Evolutionary conservation across 2,113 vertebrate genomes (phyloP).

Genomic region (Pimephales promelas): DNA sequence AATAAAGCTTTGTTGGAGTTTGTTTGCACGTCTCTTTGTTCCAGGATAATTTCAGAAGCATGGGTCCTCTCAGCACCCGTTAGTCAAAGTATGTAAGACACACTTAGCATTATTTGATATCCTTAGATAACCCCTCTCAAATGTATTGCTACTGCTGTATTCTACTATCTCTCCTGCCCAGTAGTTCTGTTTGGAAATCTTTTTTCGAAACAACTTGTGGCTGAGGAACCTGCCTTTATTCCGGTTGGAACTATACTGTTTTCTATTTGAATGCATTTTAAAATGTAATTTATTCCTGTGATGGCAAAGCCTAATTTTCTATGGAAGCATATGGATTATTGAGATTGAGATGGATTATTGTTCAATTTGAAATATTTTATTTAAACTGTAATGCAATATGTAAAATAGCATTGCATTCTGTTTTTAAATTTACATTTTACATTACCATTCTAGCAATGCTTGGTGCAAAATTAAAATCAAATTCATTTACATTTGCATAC

Average conservation of each 20-base stretch:
- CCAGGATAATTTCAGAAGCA: not conserved
- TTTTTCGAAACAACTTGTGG: not conserved
- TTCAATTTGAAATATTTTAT: too few relatives aligned
- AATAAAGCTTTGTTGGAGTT: slow-evolving; percentile 37
- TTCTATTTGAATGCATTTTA: not conserved
- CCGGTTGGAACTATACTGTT: not conserved
- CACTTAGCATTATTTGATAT: slow-evolving; percentile 40
- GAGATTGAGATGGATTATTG: too few relatives aligned
- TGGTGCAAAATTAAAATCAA: too few relatives aligned
- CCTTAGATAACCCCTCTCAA: not conserved
- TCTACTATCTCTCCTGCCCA: not conserved
- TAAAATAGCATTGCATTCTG: too few relatives aligned
- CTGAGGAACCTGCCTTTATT: not conserved
- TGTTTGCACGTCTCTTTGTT: not conserved
- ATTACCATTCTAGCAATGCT: too few relatives aligned
- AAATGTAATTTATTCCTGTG: not conserved
- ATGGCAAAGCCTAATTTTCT: not conserved
- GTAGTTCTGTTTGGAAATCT: not conserved
- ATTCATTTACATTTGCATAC: too few relatives aligned
- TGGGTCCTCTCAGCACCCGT: not conserved
- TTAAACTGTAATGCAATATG: too few relatives aligned
- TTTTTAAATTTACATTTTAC: too few relatives aligned
- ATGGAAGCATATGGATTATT: too few relatives aligned
- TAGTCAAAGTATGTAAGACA: not conserved
- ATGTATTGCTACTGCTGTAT: slow-evolving; percentile 24